Evolutionary conservation across 2,113 vertebrate genomes (phyloP).

Genomic region (Vulpes lagopus): DNA sequence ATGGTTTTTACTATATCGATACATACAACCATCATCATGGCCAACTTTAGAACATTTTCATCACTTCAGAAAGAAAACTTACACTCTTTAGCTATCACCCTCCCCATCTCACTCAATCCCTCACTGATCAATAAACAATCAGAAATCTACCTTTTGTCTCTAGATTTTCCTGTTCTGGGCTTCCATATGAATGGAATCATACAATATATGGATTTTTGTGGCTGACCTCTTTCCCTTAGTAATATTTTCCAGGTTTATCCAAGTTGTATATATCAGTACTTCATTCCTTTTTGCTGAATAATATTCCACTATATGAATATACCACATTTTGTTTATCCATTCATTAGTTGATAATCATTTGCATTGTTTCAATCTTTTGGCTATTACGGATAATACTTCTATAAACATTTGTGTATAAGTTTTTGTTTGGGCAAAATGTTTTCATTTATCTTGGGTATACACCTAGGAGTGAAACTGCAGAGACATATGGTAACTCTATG

Average conservation of each 20-base stretch:
- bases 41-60: neutral
- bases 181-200: neutral
- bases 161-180: neutral
- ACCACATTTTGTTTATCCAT: neutral
- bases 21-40: neutral
- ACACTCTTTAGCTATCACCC: neutral
- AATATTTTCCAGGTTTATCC: neutral
- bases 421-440: neutral
- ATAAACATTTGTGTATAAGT: neutral
- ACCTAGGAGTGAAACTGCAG: neutral
- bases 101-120: neutral
- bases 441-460: conserved; percentile 5
- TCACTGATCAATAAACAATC: neutral
- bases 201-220: neutral
- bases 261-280: neutral
- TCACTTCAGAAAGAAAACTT: neutral
- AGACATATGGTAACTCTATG: neutral
- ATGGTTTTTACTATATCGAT: neutral
- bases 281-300: neutral
- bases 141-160: neutral
- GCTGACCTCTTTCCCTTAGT: neutral
- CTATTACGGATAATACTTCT: neutral
- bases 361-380: neutral
- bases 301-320: neutral
- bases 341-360: neutral